phyloP scores from a whole-genome alignment of 2,113 vertebrate species.

The Heterochromis multidens region DNA sequence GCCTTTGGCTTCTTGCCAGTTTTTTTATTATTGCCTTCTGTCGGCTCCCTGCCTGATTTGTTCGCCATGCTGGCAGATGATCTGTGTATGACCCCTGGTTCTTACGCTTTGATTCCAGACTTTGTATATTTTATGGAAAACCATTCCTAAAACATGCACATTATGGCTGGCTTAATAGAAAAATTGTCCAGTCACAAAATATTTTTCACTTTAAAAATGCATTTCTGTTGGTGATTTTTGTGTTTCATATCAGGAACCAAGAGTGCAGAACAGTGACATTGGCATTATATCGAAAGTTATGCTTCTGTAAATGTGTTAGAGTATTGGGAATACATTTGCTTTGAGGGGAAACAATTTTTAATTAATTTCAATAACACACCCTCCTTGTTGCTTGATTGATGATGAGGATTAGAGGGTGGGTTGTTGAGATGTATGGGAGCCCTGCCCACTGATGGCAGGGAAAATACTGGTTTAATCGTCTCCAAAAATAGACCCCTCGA shows the following conservation, averaged over 20 bases:
- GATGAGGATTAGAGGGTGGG: conserved; percentile 9
- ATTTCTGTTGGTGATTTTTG: not conserved
- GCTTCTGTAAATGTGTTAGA: not conserved
- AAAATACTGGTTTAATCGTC: conserved; percentile 3
- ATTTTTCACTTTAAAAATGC: not conserved
- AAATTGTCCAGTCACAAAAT: not conserved
- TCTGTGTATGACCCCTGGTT: not conserved
- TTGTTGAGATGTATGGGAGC: conserved; percentile 9
- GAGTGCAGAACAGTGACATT: not conserved
- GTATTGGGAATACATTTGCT: not conserved
- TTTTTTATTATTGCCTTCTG: not conserved
- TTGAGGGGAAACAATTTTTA: conserved; percentile 16
- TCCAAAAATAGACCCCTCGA: conserved; percentile 8
- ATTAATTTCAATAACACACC: conserved; percentile 32
- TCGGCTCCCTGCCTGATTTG: not conserved
- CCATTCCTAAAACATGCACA: not conserved
- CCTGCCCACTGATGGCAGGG: not conserved
- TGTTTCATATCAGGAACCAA: not conserved
- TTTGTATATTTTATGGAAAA: not conserved
- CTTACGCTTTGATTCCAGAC: not conserved
- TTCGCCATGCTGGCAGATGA: too few species aligned
- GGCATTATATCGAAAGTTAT: not conserved
- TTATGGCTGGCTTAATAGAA: not conserved
- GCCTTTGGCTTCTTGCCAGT: not conserved
- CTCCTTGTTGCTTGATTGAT: conserved; percentile 31